These are phyloP conservation scores for Cataglyphis albicans DNA, from an alignment of 2,888 invertebrate genomes.

Conservation along the genomic window DNA sequence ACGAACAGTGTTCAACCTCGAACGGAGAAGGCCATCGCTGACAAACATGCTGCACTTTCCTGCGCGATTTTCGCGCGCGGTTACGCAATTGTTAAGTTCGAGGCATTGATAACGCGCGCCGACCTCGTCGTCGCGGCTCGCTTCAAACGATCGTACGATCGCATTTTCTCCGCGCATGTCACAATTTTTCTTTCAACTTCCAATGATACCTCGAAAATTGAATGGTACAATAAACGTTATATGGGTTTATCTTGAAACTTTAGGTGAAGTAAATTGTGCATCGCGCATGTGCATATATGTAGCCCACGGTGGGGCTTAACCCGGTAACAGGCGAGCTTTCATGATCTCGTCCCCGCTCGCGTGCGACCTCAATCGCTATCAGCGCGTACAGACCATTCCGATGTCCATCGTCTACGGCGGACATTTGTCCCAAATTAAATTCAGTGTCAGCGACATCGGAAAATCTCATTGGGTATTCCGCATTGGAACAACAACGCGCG, in stretches of 20 bases:
- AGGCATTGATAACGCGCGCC: background rate
- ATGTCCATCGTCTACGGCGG: slow-evolving; percentile 64
- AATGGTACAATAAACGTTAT: no score
- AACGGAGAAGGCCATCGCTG: slow-evolving; percentile 74
- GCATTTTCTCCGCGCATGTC: background rate
- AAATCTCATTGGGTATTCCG: slow-evolving; percentile 66
- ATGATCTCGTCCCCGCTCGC: slow-evolving; percentile 71
- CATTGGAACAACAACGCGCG: slow-evolving; percentile 13
- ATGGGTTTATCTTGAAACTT: background rate
- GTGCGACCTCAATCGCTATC: slow-evolving; percentile 76
- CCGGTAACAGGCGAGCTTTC: slow-evolving; percentile 74
- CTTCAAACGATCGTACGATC: background rate
- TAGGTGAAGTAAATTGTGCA: background rate
- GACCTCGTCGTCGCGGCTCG: background rate
- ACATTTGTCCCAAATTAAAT: slow-evolving; percentile 65
- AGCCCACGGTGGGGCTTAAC: slow-evolving; percentile 64
- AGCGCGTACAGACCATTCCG: slow-evolving; percentile 61
- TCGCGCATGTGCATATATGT: background rate
- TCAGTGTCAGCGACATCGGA: slow-evolving; percentile 58
- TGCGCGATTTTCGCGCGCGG: slow-evolving; percentile 20
- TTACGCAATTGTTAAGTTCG: slow-evolving; percentile 25
- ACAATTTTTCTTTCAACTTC: background rate
- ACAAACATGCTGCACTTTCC: background rate
- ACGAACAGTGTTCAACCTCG: slow-evolving; percentile 72
- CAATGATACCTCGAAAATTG: no score